Percentiles rank a stretch among this genome's conserved stretches.
Evolutionary conservation across 2,888 invertebrate genomes (phyloP).

Genomic region (Ormyrus nitidulus): DNA sequence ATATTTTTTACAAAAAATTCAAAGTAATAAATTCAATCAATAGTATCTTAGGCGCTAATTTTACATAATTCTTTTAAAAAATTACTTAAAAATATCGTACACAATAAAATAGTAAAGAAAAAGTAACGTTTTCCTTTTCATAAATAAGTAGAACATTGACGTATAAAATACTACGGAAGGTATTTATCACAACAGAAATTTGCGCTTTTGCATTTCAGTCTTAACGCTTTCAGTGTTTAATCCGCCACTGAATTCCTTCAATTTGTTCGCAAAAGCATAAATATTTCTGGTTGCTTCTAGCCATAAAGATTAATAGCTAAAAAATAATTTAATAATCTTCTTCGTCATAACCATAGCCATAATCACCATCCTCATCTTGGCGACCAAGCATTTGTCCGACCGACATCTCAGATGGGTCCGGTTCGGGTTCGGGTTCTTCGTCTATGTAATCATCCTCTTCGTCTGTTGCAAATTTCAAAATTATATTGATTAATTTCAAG

Average conservation of each 20-base stretch:
- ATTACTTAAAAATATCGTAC: constrained; percentile 21
- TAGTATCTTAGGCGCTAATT: too few relatives aligned
- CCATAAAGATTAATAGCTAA: constrained; percentile 35
- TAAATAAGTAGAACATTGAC: constrained; percentile 29
- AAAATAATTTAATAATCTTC: constrained; percentile 77
- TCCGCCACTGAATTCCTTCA: constrained; percentile 29
- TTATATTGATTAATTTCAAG: constrained; percentile 44
- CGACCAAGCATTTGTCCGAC: constrained; percentile 72
- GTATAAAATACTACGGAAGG: constrained; percentile 41
- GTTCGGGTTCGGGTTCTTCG: constrained; percentile 67
- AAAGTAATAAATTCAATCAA: constrained; percentile 5
- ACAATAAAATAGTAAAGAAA: constrained; percentile 21
- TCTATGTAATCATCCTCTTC: constrained; percentile 68
- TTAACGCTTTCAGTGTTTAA: constrained; percentile 44
- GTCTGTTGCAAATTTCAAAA: constrained; percentile 55
- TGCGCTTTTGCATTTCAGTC: constrained; percentile 43
- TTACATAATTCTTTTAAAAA: too few relatives aligned
- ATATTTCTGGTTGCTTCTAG: not conserved
- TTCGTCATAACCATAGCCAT: constrained; percentile 80
- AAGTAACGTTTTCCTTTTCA: constrained; percentile 39
- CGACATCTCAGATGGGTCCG: constrained; percentile 68
- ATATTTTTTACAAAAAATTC: not conserved
- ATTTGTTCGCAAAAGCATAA: constrained; percentile 28
- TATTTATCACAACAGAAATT: constrained; percentile 25
- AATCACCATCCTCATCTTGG: constrained; percentile 81